Evolutionary conservation across 2,113 vertebrate genomes (phyloP).

Genomic region (Neotoma lepida): DNA sequence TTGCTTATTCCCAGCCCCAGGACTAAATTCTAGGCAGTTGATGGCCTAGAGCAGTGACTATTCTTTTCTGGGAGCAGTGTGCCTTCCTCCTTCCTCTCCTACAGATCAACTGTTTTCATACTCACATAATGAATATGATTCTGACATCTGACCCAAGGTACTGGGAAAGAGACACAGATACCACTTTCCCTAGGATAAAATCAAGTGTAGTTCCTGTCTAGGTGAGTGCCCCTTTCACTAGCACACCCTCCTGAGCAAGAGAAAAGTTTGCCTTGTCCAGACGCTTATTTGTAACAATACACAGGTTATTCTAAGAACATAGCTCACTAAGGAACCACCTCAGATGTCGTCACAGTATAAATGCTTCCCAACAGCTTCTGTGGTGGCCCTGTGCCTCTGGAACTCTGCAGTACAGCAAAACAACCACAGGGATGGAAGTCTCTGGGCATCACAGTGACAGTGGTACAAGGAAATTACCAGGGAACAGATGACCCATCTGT

Average conservation of each 20-base stretch:
- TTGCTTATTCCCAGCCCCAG: too few relatives aligned
- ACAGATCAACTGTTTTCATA: neutral
- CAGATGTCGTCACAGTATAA: too few relatives aligned
- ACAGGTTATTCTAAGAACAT: neutral
- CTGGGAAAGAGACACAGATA: neutral
- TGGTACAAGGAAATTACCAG: too few relatives aligned
- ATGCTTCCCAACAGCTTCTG: too few relatives aligned
- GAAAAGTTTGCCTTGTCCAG: neutral
- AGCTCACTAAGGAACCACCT: neutral
- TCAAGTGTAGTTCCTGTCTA: neutral
- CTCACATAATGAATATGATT: neutral
- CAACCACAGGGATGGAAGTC: too few relatives aligned
- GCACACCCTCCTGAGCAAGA: neutral
- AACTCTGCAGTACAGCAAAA: too few relatives aligned
- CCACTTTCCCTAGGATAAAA: neutral
- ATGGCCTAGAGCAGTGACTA: neutral
- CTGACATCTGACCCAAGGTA: neutral
- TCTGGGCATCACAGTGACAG: too few relatives aligned
- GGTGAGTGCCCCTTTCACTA: neutral
- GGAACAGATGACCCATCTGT: too few relatives aligned
- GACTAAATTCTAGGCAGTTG: neutral
- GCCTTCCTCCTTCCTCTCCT: neutral
- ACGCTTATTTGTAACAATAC: neutral
- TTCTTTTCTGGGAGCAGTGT: neutral
- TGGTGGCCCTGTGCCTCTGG: too few relatives aligned